Percentiles rank a stretch among this genome's conserved stretches.
phyloP scores from a whole-genome alignment of 2,797 vertebrate species.

The Tolypeutes matacus region DNA sequence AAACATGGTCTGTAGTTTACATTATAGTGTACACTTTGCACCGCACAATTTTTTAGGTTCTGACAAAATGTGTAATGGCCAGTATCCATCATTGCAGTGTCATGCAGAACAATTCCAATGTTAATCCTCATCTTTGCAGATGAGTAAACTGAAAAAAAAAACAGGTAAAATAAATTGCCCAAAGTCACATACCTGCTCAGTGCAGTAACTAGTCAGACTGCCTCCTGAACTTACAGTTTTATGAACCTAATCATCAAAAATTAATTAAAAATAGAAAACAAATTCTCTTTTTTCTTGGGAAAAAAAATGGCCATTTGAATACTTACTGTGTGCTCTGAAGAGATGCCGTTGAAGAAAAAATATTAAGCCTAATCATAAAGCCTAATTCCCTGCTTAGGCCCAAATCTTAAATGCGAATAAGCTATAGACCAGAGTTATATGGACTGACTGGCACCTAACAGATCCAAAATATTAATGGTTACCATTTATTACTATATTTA shows the following conservation, averaged over 20 bases:
- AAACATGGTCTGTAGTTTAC: no score
- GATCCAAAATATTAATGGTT: not conserved
- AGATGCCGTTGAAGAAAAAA: constrained; percentile 28
- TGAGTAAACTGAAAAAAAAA: not conserved
- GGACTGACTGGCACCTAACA: not conserved
- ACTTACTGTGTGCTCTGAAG: not conserved
- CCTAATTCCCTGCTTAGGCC: not conserved
- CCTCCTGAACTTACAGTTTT: not conserved
- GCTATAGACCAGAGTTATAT: not conserved
- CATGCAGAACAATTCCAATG: no score
- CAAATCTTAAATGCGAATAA: not conserved
- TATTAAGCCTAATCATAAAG: not conserved
- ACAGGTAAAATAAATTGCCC: not conserved
- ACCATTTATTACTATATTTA: not conserved
- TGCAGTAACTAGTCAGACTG: not conserved
- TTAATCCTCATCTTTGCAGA: not conserved
- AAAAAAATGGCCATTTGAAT: not conserved
- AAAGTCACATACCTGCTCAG: not conserved
- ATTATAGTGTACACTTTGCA: no score
- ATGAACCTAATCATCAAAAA: not conserved
- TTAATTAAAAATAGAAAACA: constrained; percentile 48
- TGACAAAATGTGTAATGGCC: no score
- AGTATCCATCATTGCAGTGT: no score
- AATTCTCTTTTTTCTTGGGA: not conserved
- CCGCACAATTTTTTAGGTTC: no score